Conservation (phyloP, 2,888 invertebrate genomes). For the Cyclophora albipunctata region DNA sequence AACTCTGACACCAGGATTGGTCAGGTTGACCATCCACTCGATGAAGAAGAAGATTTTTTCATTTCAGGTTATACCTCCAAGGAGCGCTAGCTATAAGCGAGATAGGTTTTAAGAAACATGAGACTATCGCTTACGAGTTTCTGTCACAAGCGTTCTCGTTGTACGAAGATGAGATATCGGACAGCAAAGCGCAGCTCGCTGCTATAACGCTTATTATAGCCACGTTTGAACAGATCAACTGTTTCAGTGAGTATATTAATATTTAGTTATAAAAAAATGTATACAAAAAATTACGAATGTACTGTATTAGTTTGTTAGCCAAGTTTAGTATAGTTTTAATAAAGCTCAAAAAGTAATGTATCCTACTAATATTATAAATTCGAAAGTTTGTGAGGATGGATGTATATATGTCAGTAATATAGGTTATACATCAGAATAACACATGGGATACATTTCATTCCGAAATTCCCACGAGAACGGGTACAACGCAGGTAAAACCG, state of each 20-base stretch:
- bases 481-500: too few relatives aligned
- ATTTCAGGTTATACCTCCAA: constrained; percentile 86
- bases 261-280: not conserved
- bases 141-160: constrained; percentile 96
- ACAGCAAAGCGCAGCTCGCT: constrained; percentile 96
- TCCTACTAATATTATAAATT: too few relatives aligned
- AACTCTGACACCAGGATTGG: too few relatives aligned
- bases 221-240: constrained; percentile 95
- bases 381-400: too few relatives aligned
- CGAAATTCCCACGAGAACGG: too few relatives aligned
- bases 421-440: too few relatives aligned
- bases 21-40: too few relatives aligned
- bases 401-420: too few relatives aligned
- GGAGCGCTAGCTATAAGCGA: constrained; percentile 95
- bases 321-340: not conserved
- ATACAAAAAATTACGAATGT: not conserved
- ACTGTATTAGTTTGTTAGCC: not conserved
- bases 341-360: too few relatives aligned
- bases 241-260: constrained; percentile 78
- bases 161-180: constrained; percentile 98
- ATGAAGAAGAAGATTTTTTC: not conserved
- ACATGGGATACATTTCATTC: too few relatives aligned
- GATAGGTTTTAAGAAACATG: constrained; percentile 94
- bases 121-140: constrained; percentile 98
- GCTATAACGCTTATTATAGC: constrained; percentile 97